Conservation (phyloP, 2,113 vertebrate genomes). For the Cathartes aura region DNA sequence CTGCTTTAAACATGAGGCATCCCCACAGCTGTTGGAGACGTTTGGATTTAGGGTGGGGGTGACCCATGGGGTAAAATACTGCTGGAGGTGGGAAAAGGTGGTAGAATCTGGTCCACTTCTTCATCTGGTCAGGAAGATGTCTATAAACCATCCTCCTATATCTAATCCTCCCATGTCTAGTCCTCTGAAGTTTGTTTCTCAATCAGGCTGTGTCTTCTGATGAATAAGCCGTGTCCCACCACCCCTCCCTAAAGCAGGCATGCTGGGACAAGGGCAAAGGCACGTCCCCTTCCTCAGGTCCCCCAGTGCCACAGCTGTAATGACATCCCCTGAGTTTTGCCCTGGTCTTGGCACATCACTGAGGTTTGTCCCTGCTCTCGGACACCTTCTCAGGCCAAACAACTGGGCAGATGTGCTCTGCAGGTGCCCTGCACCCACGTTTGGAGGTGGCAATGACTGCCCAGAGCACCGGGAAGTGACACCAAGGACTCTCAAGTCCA, state of each 20-base stretch:
- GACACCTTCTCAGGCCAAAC: neutral
- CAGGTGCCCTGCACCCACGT: fast-evolving
- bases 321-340: neutral
- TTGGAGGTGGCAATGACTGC: neutral
- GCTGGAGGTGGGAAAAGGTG: neutral
- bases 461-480: neutral
- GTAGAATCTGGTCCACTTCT: neutral
- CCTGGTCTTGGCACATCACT: neutral
- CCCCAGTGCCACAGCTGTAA: neutral
- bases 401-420: neutral
- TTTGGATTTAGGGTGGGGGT: neutral
- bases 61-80: neutral
- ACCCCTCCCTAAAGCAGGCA: neutral
- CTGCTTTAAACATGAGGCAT: neutral
- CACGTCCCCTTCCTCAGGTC: neutral
- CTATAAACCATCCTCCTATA: neutral
- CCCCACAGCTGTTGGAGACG: neutral
- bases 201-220: neutral
- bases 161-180: neutral
- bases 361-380: neutral
- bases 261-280: neutral
- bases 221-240: neutral
- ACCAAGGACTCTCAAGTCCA: neutral
- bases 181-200: neutral
- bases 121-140: neutral